These are phyloP conservation scores for Cairina moschata DNA, from an alignment of 2,113 vertebrate genomes.

Conservation along the genomic window DNA sequence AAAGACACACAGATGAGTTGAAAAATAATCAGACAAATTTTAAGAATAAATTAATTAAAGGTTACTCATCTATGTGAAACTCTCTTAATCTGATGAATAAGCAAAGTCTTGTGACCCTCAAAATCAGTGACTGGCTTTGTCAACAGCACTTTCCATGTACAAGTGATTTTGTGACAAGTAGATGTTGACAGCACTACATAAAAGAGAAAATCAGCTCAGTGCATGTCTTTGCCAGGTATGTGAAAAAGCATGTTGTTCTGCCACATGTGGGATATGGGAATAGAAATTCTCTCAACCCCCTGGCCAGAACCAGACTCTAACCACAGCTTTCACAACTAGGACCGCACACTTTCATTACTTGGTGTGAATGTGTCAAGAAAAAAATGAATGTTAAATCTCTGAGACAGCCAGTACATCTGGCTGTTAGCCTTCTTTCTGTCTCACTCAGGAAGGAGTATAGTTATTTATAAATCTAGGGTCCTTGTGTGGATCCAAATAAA, in stretches of 20 bases:
- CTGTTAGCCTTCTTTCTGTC: constrained; percentile 46
- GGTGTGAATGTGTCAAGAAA: constrained; percentile 50
- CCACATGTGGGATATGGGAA: not conserved
- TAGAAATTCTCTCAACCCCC: not conserved
- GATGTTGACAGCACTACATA: not conserved
- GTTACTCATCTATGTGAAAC: not conserved
- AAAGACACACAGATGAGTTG: not conserved
- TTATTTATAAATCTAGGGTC: constrained; percentile 51
- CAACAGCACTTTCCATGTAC: not conserved
- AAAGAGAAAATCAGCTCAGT: not conserved
- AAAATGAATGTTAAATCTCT: not conserved
- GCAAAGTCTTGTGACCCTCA: not conserved
- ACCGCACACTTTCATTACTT: constrained; percentile 10
- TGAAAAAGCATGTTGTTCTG: not conserved
- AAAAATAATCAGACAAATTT: not conserved
- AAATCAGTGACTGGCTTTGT: not conserved
- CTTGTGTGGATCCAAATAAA: constrained; percentile 2
- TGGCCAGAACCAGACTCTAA: constrained; percentile 1
- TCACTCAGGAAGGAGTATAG: not conserved
- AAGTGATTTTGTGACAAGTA: not conserved
- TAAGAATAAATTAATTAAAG: not conserved
- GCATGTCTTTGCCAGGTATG: not conserved
- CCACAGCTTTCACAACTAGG: not conserved
- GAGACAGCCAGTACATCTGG: constrained; percentile 40
- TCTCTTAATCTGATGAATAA: not conserved